Conservation (phyloP, 2,888 invertebrate species). For the Criorhina ranunculi region DNA sequence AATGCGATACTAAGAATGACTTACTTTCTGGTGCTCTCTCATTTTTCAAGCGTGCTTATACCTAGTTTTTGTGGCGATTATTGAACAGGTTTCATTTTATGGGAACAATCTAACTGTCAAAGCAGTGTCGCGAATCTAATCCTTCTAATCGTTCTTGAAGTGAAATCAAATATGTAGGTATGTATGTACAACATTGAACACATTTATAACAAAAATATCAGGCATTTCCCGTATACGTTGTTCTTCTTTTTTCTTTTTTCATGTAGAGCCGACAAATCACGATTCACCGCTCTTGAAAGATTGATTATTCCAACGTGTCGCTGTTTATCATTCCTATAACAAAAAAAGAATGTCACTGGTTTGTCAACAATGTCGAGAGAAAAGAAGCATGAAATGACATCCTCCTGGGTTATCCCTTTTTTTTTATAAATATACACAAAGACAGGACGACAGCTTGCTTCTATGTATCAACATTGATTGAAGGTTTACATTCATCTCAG, state of each 20-base stretch:
- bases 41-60: too few species aligned
- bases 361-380: neutral
- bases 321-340: conserved; percentile 1
- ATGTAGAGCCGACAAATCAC: conserved; percentile 13
- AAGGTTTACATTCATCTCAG: conserved; percentile 3
- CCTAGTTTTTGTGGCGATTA: too few species aligned
- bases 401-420: neutral
- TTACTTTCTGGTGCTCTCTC: too few species aligned
- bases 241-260: neutral
- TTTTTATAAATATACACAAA: neutral
- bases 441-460: conserved; percentile 7
- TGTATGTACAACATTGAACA: too few species aligned
- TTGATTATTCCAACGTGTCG: conserved; percentile 16
- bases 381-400: conserved; percentile 1
- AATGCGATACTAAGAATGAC: too few species aligned
- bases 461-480: conserved; percentile 14
- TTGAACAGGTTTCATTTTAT: too few species aligned
- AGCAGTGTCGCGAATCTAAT: too few species aligned
- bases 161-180: too few species aligned
- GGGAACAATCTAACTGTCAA: too few species aligned
- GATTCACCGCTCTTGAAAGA: conserved; percentile 8
- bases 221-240: neutral
- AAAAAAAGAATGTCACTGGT: neutral
- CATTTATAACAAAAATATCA: neutral
- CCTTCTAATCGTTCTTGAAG: too few species aligned